phyloP scores from a whole-genome alignment of 2,797 vertebrate genomes.

The Babyrousa celebensis region DNA sequence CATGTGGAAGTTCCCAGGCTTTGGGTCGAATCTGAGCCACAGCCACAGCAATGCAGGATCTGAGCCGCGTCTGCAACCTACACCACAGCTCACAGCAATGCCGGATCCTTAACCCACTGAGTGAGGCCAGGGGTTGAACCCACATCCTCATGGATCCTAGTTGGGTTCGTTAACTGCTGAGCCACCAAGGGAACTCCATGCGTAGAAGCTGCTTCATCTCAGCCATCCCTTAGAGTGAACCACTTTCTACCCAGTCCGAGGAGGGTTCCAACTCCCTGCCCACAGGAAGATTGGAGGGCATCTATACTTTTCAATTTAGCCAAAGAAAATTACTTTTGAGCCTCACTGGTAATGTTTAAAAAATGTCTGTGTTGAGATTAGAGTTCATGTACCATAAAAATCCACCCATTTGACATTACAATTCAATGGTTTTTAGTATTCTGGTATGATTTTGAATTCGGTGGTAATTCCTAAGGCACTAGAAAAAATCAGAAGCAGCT shows the following conservation, averaged over 20 bases:
- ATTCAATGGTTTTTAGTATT: not conserved
- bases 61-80: too few species aligned
- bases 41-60: too few species aligned
- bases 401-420: not conserved
- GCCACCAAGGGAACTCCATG: not conserved
- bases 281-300: not conserved
- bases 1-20: too few species aligned
- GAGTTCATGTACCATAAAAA: not conserved
- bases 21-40: too few species aligned
- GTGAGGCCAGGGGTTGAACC: too few species aligned
- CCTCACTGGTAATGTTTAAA: not conserved
- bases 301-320: constrained; percentile 42
- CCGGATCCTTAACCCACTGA: too few species aligned
- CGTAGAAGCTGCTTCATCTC: not conserved
- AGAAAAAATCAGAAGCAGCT: not conserved
- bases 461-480: not conserved
- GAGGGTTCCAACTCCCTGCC: not conserved
- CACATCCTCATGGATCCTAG: too few species aligned
- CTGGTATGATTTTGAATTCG: not conserved
- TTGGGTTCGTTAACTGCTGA: too few species aligned
- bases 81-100: too few species aligned
- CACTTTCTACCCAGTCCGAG: not conserved
- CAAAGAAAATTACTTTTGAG: constrained; percentile 41
- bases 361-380: not conserved
- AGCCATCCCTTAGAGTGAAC: not conserved